These are phyloP conservation scores for Dusona sp. DNA, from an alignment of 2,888 invertebrate species.

Conservation along the genomic window DNA sequence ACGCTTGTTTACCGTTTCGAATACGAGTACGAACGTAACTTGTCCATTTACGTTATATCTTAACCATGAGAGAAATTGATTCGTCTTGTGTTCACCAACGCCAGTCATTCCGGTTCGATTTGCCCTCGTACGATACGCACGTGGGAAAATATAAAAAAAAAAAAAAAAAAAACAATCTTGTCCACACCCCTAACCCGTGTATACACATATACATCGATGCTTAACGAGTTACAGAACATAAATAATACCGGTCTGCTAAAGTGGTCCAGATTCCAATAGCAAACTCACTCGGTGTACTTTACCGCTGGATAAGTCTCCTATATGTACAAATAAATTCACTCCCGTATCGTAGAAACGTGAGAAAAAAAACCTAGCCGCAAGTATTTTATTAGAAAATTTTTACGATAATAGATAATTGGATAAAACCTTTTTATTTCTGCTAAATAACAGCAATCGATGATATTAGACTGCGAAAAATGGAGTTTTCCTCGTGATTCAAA, in stretches of 20 bases:
- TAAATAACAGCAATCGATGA: neutral
- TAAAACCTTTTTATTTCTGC: neutral
- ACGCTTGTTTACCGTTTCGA: constrained; percentile 9
- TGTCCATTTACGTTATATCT: constrained; percentile 43
- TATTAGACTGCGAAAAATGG: neutral
- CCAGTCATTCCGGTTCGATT: constrained; percentile 54
- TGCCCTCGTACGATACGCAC: constrained; percentile 22
- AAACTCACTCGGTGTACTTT: neutral
- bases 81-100: constrained; percentile 45
- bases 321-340: neutral
- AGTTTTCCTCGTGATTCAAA: neutral
- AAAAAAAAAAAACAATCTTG: constrained; percentile 27
- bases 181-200: constrained; percentile 2
- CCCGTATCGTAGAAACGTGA: neutral
- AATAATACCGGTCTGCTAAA: constrained; percentile 21
- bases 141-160: constrained; percentile 23
- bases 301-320: neutral
- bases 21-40: constrained; percentile 24
- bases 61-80: constrained; percentile 59
- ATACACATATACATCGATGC: neutral
- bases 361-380: neutral
- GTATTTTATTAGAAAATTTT: neutral
- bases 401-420: neutral
- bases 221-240: constrained; percentile 47
- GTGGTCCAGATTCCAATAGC: neutral